These are phyloP conservation scores for Noctua fimbriata DNA, from an alignment of 2,888 invertebrate genomes.

Conservation along the genomic window DNA sequence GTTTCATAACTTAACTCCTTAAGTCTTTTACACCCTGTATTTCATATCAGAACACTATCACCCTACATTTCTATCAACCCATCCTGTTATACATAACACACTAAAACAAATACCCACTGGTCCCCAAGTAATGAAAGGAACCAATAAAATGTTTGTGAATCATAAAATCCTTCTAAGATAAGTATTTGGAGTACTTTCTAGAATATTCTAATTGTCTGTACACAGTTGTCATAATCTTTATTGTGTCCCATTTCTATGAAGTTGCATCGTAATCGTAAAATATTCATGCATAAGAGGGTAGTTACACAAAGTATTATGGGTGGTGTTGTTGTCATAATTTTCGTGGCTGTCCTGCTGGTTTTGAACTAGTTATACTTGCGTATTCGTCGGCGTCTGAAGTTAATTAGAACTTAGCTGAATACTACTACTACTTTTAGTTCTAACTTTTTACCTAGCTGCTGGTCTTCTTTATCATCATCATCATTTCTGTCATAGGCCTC, in stretches of 20 bases:
- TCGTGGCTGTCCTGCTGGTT: background rate
- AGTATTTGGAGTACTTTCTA: background rate
- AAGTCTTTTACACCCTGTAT: background rate
- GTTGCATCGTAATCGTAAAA: conserved; percentile 39
- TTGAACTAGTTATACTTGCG: background rate
- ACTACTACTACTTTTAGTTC: too few species aligned
- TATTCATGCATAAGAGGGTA: conserved; percentile 14
- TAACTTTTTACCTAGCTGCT: too few species aligned
- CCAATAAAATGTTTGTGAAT: conserved; percentile 28
- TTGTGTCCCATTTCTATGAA: background rate
- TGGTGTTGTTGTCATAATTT: background rate
- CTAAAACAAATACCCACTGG: background rate
- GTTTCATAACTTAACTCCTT: too few species aligned
- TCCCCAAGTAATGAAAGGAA: conserved; percentile 15
- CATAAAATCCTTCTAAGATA: conserved; percentile 19
- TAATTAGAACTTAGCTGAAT: too few species aligned
- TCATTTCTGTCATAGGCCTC: too few species aligned
- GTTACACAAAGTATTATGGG: background rate
- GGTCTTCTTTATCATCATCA: too few species aligned
- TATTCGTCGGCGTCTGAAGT: background rate
- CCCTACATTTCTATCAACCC: background rate
- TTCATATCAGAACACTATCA: background rate
- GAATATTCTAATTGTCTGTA: conserved; percentile 24
- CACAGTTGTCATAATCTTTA: conserved; percentile 27
- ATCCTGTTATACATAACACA: background rate